Conservation (phyloP, 2,888 invertebrate species). For the Tillus elongatus region DNA sequence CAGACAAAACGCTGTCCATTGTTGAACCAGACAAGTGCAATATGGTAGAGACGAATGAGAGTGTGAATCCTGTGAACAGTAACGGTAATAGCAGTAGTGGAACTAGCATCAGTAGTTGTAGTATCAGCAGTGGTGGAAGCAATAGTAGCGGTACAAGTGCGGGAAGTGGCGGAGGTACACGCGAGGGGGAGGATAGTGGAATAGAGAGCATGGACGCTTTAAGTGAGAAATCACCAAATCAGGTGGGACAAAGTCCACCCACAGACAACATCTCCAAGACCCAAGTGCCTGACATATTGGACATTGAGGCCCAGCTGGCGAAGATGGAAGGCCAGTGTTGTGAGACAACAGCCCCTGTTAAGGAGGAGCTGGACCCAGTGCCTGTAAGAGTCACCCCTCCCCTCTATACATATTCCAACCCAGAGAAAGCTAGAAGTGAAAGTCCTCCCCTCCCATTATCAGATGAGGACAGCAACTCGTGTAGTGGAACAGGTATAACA, state of each 20-base stretch:
- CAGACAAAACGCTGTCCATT: conserved; percentile 23
- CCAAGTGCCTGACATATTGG: conserved; percentile 49
- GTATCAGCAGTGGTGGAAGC: conserved; percentile 21
- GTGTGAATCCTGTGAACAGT: conserved; percentile 17
- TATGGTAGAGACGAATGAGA: conserved; percentile 34
- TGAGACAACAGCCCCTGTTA: not conserved
- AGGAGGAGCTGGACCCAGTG: conserved; percentile 48
- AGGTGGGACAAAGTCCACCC: conserved; percentile 67
- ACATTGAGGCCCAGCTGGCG: conserved; percentile 62
- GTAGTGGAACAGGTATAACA: conserved; percentile 37
- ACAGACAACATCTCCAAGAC: conserved; percentile 35
- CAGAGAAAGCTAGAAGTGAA: conserved; percentile 48
- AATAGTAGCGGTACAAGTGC: conserved; percentile 19
- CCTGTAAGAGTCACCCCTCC: conserved; percentile 66
- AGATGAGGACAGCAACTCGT: conserved; percentile 51
- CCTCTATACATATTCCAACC: conserved; percentile 68
- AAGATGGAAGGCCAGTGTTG: conserved; percentile 50
- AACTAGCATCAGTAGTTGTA: not conserved
- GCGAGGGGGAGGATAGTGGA: conserved; percentile 79
- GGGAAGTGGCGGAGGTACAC: conserved; percentile 35
- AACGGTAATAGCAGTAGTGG: conserved; percentile 15
- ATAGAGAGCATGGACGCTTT: conserved; percentile 89
- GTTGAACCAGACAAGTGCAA: conserved; percentile 36
- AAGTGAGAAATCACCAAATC: conserved; percentile 75
- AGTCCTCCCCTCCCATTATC: conserved; percentile 41